These are phyloP conservation scores for Philotrypesis tridentata DNA, from an alignment of 1,140 invertebrate genomes.

Conservation along the genomic window DNA sequence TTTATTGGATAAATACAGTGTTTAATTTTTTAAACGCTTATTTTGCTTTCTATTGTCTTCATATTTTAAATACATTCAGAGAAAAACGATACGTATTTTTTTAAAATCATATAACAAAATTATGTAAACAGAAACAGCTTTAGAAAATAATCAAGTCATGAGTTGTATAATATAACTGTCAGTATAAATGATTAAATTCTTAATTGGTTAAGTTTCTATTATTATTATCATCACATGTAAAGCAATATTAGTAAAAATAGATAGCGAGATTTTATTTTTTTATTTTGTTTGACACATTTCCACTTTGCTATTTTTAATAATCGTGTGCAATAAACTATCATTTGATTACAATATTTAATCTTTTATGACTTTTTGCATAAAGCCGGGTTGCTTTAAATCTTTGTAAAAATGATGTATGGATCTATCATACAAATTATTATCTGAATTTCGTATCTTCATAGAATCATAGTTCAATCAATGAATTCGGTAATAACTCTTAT, in stretches of 20 bases:
- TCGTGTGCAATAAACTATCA: neutral
- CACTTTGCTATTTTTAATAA: neutral
- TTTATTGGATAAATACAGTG: neutral
- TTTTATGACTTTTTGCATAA: neutral
- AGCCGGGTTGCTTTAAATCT: conserved; percentile 8
- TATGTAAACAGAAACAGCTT: neutral
- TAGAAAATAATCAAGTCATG: neutral
- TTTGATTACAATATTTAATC: neutral
- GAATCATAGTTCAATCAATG: neutral
- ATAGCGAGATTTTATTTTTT: neutral
- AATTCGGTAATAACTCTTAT: neutral
- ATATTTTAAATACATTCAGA: neutral
- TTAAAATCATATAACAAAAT: neutral
- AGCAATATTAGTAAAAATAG: conserved; percentile 54
- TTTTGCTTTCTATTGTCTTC: neutral
- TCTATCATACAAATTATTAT: neutral
- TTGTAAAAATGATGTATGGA: neutral
- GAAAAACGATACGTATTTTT: neutral
- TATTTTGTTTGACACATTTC: neutral
- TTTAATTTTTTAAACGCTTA: neutral
- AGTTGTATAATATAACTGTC: conserved; percentile 3
- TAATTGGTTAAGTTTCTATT: conserved; percentile 15
- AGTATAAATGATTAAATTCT: conserved; percentile 16
- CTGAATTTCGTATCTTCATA: neutral
- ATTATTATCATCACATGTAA: conserved; percentile 28